phyloP scores from a whole-genome alignment of 2,797 vertebrate species.

The Coreius guichenoti region DNA sequence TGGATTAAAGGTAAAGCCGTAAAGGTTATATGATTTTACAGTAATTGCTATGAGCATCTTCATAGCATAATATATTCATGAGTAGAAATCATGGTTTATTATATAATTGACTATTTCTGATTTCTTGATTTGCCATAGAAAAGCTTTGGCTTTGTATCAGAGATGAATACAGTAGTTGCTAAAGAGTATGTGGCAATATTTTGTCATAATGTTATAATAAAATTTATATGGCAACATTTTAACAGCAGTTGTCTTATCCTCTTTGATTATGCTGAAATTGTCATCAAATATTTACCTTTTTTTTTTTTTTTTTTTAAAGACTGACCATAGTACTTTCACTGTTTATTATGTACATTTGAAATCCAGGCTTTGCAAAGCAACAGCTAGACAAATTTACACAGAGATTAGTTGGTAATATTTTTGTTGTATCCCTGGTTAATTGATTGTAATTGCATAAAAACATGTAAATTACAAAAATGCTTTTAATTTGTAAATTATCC shows the following conservation, averaged over 20 bases:
- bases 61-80: conserved; percentile 32
- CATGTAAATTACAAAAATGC: neutral
- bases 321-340: neutral
- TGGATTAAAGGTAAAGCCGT: conserved; percentile 18
- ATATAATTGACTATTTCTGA: conserved; percentile 37
- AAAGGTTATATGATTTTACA: conserved; percentile 55
- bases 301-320: neutral
- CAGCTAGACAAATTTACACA: neutral
- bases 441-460: neutral
- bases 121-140: conserved; percentile 50
- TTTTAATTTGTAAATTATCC: neutral
- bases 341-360: conserved; percentile 1
- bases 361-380: neutral
- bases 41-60: conserved; percentile 45
- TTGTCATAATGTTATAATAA: conserved; percentile 72
- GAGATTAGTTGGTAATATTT: neutral
- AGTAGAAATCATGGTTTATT: conserved; percentile 52
- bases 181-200: conserved; percentile 63
- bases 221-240: conserved; percentile 70
- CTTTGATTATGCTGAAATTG: neutral
- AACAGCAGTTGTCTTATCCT: conserved; percentile 34
- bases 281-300: neutral
- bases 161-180: conserved; percentile 52
- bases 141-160: conserved; percentile 55
- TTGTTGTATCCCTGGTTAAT: neutral